phyloP scores from a whole-genome alignment of 2,888 invertebrate species.

The Trachelus iudaicus region DNA sequence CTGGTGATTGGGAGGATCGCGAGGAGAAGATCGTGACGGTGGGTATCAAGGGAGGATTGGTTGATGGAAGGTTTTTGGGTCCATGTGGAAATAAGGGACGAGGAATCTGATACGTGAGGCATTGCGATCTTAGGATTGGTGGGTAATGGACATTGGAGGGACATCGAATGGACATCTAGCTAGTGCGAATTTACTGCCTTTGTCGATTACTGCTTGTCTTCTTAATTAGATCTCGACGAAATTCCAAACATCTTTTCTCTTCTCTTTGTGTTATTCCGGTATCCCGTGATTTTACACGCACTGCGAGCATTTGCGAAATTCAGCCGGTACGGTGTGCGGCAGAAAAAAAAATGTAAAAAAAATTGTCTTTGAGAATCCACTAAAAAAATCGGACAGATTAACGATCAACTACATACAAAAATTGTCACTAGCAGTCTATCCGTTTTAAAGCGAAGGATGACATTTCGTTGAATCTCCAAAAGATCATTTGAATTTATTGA shows the following conservation, averaged over 20 bases:
- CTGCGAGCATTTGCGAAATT: neutral
- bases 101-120: neutral
- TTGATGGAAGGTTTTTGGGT: neutral
- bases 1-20: slow-evolving; percentile 9
- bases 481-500: neutral
- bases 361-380: neutral
- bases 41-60: neutral
- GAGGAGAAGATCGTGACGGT: neutral
- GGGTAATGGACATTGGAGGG: neutral
- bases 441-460: neutral
- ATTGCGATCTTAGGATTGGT: neutral
- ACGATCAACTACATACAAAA: neutral
- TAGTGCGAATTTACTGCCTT: neutral
- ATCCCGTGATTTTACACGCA: no score
- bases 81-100: neutral
- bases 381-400: neutral
- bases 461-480: neutral
- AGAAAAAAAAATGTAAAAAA: neutral
- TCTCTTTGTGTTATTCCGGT: no score
- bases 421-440: neutral
- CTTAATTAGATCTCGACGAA: neutral
- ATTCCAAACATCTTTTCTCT: neutral
- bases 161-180: neutral
- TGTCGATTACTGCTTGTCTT: neutral
- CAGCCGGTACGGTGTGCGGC: neutral